Evolutionary conservation across 2,888 invertebrate genomes (phyloP), one percentile per base, ranked within the genome.

Genomic region (Drosophila seclusa): DNA sequence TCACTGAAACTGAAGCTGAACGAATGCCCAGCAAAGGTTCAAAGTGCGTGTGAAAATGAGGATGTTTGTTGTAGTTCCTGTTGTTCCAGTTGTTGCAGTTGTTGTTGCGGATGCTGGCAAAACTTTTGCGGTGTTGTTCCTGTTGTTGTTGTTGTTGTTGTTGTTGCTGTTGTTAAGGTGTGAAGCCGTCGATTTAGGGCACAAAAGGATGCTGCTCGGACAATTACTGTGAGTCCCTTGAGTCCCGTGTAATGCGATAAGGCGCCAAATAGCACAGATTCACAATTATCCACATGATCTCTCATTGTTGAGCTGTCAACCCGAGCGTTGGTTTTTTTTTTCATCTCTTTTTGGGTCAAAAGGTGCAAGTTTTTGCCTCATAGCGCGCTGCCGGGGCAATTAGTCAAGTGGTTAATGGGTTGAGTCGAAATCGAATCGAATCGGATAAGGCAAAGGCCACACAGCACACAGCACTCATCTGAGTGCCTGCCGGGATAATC

Each of bases 21-120:
- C 70, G 64, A 52, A 59, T 59, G 68, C 32, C 58, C 53, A 32
- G 65, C 42, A 16, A 73, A 83, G 83, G 91, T 84, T 85, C 80
- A 85, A 83, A 89, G 91, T 91, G 90, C 91, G 91, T 91, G 90
- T 83, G 90, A 91, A 91, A 86, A 79, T 76, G 55, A 78, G 80
- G 68, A 76, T 80, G 77, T 79, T 76, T 83, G 78, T 77, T 85
- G 83, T 83, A 55, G 65, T 73, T 82, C 63, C 76, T 59, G 77
- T 76, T 80, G 67, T 79, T 57, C 66, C 55, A 27, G 55, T 66
- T 58, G 63, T 38, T 75, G 18, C 29, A 34, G 38, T 32, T 67
- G 55, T 49, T 70, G 58, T 21, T 65, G 38, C 60, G 76, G 82
- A 82, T 86, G 88, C 87, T 89, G 85, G 70, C 73, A 68, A 73